Percentiles rank a stretch among this genome's conserved stretches.
These are phyloP conservation scores for Probosciger aterrimus DNA, from an alignment of 2,113 vertebrate species.

Conservation along the genomic window DNA sequence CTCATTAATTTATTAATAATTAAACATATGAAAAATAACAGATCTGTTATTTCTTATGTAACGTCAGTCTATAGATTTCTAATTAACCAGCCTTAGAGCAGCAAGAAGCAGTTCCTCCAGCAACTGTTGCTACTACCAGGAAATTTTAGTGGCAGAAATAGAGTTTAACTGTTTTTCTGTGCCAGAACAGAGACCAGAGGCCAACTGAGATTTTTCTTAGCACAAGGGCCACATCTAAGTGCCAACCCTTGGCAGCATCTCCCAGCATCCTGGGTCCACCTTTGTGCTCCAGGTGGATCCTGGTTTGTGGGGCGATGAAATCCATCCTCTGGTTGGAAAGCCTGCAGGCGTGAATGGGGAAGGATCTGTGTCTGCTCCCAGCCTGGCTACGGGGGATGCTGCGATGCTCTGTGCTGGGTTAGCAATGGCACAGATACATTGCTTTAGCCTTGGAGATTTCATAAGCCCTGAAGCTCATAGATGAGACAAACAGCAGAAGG, in stretches of 20 bases:
- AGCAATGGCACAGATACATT: neutral
- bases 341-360: neutral
- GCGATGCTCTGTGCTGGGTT: neutral
- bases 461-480: neutral
- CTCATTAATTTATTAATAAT: conserved; percentile 68
- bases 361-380: neutral
- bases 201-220: neutral
- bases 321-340: neutral
- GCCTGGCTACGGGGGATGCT: neutral
- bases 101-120: neutral
- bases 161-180: neutral
- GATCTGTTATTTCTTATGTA: conserved; percentile 3
- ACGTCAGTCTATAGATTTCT: conserved; percentile 10
- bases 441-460: neutral
- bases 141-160: neutral
- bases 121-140: neutral
- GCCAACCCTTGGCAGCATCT: neutral
- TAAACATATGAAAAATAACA: conserved; percentile 50
- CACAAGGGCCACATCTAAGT: neutral
- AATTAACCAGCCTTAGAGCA: conserved; percentile 33
- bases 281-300: neutral
- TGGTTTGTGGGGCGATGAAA: neutral
- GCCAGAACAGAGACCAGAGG: neutral
- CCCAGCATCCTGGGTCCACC: neutral
- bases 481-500: neutral